Percentiles rank a stretch among this genome's conserved stretches.
phyloP scores from a whole-genome alignment of 2,113 vertebrate genomes.

The Rhabdomys dilectus region DNA sequence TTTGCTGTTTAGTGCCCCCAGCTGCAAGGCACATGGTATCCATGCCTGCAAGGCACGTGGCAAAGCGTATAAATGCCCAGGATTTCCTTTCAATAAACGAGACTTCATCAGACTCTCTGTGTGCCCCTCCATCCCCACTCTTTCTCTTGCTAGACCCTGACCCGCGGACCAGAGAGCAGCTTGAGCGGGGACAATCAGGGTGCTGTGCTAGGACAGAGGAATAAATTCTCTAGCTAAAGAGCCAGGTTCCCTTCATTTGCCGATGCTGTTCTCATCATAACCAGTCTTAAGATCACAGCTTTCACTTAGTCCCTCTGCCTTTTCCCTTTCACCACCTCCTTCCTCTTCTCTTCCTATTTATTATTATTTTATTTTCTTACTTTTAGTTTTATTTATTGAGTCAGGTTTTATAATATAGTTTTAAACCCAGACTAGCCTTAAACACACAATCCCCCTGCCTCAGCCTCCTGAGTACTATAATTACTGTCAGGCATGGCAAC shows the following conservation, averaged over 20 bases:
- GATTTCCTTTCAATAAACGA: no score
- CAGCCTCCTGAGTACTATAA: background rate
- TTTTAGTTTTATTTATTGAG: background rate
- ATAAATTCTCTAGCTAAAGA: conserved; percentile 33
- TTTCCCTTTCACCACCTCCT: background rate
- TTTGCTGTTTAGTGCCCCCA: no score
- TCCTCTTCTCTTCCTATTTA: background rate
- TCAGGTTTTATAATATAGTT: background rate
- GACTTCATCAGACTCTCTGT: no score
- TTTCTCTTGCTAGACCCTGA: no score
- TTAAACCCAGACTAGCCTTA: background rate
- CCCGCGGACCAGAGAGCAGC: no score
- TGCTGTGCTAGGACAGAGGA: conserved; percentile 33
- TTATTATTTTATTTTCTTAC: background rate
- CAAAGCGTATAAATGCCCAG: no score
- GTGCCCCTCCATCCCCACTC: no score
- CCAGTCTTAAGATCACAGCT: background rate
- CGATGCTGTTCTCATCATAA: background rate
- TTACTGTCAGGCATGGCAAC: background rate
- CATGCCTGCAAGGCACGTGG: no score
- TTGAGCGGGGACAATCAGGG: background rate
- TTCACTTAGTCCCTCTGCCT: background rate
- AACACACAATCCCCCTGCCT: background rate
- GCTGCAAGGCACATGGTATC: no score
- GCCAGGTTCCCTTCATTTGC: background rate